Percentiles rank a stretch among this genome's conserved stretches.
These are phyloP conservation scores for Caenorhabditis sp. DNA, from an alignment of 2,888 invertebrate genomes.

Conservation along the genomic window DNA sequence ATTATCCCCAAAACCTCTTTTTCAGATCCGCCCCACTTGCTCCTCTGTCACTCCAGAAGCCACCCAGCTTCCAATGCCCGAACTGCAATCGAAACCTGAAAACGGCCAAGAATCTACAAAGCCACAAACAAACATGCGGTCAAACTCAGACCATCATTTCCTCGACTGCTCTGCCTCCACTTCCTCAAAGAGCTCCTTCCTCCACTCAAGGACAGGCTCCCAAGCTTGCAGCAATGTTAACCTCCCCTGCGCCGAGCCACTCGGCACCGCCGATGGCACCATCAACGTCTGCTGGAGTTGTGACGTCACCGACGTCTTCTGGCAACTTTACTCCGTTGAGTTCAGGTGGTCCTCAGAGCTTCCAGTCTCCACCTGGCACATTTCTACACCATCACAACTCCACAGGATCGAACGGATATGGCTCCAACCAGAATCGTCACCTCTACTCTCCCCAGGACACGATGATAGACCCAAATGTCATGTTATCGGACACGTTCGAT, in stretches of 20 bases:
- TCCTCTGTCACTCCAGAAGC: slow-evolving; percentile 1
- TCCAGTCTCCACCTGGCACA: background rate
- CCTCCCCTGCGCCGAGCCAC: slow-evolving; percentile 15
- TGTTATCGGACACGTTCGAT: slow-evolving; percentile 30
- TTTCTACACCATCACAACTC: slow-evolving; percentile 34
- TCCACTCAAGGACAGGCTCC: slow-evolving; percentile 48
- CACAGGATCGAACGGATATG: background rate
- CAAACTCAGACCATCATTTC: slow-evolving; percentile 3
- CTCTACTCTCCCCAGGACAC: slow-evolving; percentile 43
- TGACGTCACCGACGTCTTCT: no score
- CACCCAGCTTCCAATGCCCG: slow-evolving; percentile 21
- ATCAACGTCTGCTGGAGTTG: slow-evolving; percentile 6
- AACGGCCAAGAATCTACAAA: slow-evolving; percentile 37
- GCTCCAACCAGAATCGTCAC: background rate
- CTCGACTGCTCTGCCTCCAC: background rate
- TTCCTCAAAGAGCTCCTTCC: slow-evolving; percentile 2
- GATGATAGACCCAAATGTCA: slow-evolving; percentile 31
- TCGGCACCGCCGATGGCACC: slow-evolving; percentile 17
- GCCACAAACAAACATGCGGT: slow-evolving; percentile 39
- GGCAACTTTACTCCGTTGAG: background rate
- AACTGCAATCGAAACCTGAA: slow-evolving; percentile 22
- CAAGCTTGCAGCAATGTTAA: slow-evolving; percentile 4
- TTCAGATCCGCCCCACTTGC: slow-evolving; percentile 11
- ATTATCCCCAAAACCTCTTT: slow-evolving; percentile 10
- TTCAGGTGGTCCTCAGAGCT: background rate